These are phyloP conservation scores for Catocala fraxini DNA, from an alignment of 2,888 invertebrate genomes.

Conservation along the genomic window DNA sequence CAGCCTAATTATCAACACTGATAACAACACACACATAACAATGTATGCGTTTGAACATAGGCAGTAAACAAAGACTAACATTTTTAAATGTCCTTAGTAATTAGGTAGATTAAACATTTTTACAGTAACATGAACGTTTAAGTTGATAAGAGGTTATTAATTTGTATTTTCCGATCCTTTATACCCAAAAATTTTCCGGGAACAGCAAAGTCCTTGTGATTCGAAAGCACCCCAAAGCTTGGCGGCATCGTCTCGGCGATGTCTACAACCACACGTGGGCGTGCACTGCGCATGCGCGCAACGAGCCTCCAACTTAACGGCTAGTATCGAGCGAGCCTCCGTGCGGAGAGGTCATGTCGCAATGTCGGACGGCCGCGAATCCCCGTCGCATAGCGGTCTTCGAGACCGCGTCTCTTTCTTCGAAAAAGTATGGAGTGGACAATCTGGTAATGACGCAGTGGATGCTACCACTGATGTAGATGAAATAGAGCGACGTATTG, in stretches of 20 bases:
- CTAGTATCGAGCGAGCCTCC: constrained; percentile 86
- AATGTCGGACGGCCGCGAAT: constrained; percentile 85
- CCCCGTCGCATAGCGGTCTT: constrained; percentile 86
- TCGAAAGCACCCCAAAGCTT: constrained; percentile 52
- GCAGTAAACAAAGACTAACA: no score
- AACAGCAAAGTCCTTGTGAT: constrained; percentile 23
- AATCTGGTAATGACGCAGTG: constrained; percentile 74
- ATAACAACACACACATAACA: constrained; percentile 30
- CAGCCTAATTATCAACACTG: constrained; percentile 44
- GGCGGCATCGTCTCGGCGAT: constrained; percentile 66
- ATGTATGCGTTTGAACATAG: no score
- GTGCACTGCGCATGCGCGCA: constrained; percentile 70
- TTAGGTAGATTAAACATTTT: no score
- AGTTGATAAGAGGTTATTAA: not conserved
- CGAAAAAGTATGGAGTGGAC: constrained; percentile 92
- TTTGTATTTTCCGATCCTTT: no score
- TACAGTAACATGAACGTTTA: no score
- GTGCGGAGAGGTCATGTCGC: constrained; percentile 82
- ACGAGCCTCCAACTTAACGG: constrained; percentile 58
- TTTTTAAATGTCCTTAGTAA: no score
- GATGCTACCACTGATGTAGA: constrained; percentile 85
- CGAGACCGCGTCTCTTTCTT: constrained; percentile 93
- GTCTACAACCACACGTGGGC: constrained; percentile 73
- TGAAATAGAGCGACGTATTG: constrained; percentile 88
- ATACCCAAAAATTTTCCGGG: constrained; percentile 20